phyloP scores from a whole-genome alignment of 2,113 vertebrate species.

The Trematomus loennbergii region DNA sequence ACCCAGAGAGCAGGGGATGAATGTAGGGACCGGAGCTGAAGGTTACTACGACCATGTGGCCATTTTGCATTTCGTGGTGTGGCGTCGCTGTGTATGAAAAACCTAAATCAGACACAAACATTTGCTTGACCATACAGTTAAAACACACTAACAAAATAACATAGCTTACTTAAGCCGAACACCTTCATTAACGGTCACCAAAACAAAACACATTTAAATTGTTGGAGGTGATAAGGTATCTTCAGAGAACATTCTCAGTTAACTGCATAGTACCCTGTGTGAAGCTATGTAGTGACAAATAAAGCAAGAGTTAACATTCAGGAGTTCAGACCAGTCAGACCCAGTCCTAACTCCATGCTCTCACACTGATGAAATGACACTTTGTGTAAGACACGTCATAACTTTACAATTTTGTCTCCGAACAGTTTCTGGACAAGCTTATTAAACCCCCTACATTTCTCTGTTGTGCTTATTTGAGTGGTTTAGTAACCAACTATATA shows the following conservation, averaged over 20 bases:
- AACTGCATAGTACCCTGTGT: not conserved
- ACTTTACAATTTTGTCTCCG: not conserved
- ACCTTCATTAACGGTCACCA: not conserved
- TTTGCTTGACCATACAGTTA: not conserved
- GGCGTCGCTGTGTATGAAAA: constrained; percentile 61
- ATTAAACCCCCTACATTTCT: not conserved
- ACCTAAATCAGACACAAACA: constrained; percentile 13
- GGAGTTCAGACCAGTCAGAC: not conserved
- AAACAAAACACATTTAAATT: not conserved
- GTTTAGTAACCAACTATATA: not conserved
- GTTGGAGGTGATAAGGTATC: not conserved
- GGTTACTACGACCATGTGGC: constrained; percentile 82
- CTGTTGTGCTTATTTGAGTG: not conserved
- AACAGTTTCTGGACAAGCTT: no score
- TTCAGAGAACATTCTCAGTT: not conserved
- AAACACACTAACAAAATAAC: not conserved
- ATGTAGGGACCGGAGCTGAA: constrained; percentile 64
- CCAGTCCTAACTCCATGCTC: not conserved
- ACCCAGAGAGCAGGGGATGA: constrained; percentile 42
- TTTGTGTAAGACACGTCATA: not conserved
- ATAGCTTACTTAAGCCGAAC: no score
- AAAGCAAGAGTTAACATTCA: not conserved
- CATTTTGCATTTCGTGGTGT: constrained; percentile 80
- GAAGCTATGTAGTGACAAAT: not conserved
- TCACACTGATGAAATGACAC: not conserved